These are phyloP conservation scores for Macquaria australasica DNA, from an alignment of 2,113 vertebrate species.

Conservation along the genomic window DNA sequence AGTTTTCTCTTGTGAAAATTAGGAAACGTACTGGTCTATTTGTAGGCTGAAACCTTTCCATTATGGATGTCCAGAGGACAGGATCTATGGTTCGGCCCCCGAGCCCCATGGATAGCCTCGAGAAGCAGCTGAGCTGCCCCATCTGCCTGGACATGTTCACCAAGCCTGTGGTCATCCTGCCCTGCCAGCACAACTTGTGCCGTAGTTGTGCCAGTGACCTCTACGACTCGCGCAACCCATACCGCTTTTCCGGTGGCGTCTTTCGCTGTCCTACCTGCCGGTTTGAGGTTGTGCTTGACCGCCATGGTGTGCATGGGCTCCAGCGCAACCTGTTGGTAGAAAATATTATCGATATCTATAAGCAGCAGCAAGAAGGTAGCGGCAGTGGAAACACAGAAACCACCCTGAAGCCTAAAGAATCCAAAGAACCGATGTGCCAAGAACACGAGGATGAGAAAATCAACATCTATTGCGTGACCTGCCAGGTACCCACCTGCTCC, in stretches of 20 bases:
- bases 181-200: constrained; percentile 98
- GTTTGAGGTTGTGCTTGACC: constrained; percentile 96
- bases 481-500: constrained; percentile 94
- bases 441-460: constrained; percentile 96
- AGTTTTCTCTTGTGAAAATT: constrained; percentile 17
- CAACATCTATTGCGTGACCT: constrained; percentile 97
- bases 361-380: constrained; percentile 87
- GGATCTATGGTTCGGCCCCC: constrained; percentile 80
- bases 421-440: constrained; percentile 92
- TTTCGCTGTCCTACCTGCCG: constrained; percentile 97
- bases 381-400: constrained; percentile 64
- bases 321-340: constrained; percentile 97
- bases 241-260: constrained; percentile 89
- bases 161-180: constrained; percentile 97
- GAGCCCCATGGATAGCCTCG: constrained; percentile 92
- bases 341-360: constrained; percentile 98
- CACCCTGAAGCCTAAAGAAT: constrained; percentile 87
- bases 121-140: constrained; percentile 98
- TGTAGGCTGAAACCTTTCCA: constrained; percentile 22
- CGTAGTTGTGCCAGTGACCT: constrained; percentile 95
- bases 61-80: constrained; percentile 85
- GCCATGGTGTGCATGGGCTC: constrained; percentile 95
- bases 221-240: constrained; percentile 90
- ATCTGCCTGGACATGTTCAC: constrained; percentile 98
- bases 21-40: not conserved